These are phyloP conservation scores for Eclectus roratus DNA, from an alignment of 2,113 vertebrate genomes.

Conservation along the genomic window DNA sequence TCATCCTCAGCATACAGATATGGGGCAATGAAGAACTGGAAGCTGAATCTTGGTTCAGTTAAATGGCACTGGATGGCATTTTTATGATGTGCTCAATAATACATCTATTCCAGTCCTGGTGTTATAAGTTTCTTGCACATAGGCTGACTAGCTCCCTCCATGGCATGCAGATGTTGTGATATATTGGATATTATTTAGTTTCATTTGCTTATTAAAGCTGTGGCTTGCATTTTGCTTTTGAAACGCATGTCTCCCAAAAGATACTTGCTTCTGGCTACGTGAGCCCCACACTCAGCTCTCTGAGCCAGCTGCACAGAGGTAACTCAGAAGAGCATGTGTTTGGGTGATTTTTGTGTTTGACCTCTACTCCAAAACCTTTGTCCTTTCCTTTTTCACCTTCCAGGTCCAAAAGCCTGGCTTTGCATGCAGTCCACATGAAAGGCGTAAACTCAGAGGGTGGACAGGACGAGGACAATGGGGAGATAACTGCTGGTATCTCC, in stretches of 20 bases:
- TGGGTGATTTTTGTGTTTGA: not conserved
- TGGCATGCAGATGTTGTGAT: not conserved
- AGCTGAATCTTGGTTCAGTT: not conserved
- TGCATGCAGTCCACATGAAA: slow-evolving; percentile 73
- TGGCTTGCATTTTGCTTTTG: not conserved
- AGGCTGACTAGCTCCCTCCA: not conserved
- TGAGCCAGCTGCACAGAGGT: not conserved
- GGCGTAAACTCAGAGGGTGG: slow-evolving; percentile 73
- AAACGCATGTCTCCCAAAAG: not conserved
- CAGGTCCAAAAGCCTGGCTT: slow-evolving; percentile 90
- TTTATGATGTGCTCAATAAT: not conserved
- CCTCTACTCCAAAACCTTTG: not conserved
- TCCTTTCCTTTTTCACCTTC: not conserved
- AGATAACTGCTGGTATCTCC: slow-evolving; percentile 65
- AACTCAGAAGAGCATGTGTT: fast-evolving
- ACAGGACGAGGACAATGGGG: slow-evolving; percentile 65
- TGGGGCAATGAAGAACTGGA: not conserved
- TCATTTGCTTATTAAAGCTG: not conserved
- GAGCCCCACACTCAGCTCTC: not conserved
- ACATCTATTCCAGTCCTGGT: not conserved
- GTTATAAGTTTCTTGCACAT: not conserved
- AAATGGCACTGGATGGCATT: not conserved
- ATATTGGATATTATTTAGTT: not conserved
- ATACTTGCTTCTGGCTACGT: not conserved
- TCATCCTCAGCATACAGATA: not conserved